Evolutionary conservation across 2,888 invertebrate species (phyloP).

Genomic region (Adelognathus sp.): DNA sequence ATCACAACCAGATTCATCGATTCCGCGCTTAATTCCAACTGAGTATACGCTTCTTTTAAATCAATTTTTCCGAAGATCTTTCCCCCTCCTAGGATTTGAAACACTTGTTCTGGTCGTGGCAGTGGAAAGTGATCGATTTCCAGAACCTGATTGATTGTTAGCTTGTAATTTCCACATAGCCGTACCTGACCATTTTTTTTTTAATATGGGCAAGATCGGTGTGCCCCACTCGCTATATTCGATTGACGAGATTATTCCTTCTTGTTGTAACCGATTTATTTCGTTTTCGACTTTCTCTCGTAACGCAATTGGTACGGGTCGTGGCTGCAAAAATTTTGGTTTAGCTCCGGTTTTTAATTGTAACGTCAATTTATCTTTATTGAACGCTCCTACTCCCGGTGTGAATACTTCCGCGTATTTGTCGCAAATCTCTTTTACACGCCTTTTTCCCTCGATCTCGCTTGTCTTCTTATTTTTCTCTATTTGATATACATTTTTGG

Average conservation of each 20-base stretch:
- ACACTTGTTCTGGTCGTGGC: slow-evolving; percentile 59
- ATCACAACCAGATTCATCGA: slow-evolving; percentile 70
- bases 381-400: slow-evolving; percentile 2
- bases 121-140: slow-evolving; percentile 53
- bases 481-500: neutral
- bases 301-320: neutral
- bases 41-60: slow-evolving; percentile 73
- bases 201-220: slow-evolving; percentile 68
- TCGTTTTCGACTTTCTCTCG: neutral
- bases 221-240: slow-evolving; percentile 67
- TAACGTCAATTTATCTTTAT: slow-evolving; percentile 15
- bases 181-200: slow-evolving; percentile 64
- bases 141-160: slow-evolving; percentile 59
- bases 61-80: slow-evolving; percentile 72
- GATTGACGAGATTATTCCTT: slow-evolving; percentile 55
- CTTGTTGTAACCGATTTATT: neutral
- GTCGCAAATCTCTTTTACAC: neutral
- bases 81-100: slow-evolving; percentile 57
- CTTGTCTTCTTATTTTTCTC: neutral
- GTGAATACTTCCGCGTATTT: slow-evolving; percentile 26
- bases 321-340: slow-evolving; percentile 58
- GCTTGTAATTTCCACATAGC: slow-evolving; percentile 68
- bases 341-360: slow-evolving; percentile 37
- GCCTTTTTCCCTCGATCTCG: neutral
- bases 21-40: slow-evolving; percentile 69